Evolutionary conservation across 2,113 vertebrate species (phyloP).

Genomic region (Sander lucioperca): DNA sequence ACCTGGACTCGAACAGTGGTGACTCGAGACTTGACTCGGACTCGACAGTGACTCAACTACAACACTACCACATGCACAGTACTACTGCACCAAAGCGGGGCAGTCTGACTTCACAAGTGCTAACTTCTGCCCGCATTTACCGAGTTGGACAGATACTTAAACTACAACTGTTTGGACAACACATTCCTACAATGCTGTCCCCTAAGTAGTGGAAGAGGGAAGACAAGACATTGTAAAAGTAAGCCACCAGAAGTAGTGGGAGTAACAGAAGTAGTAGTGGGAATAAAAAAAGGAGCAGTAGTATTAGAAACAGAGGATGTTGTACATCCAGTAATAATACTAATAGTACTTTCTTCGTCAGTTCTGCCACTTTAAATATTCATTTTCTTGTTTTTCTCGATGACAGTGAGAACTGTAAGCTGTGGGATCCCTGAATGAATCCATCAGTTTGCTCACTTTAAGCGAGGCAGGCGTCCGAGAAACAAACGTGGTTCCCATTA

Average conservation of each 20-base stretch:
- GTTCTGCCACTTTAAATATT: not conserved
- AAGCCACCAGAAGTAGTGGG: not conserved
- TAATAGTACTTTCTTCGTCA: not conserved
- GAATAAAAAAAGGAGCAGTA: not conserved
- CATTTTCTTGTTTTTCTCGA: not conserved
- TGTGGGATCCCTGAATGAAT: slow-evolving; percentile 36
- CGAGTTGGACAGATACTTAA: too few species aligned
- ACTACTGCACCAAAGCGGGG: too few species aligned
- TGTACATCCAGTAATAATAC: not conserved
- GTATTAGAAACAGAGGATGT: not conserved
- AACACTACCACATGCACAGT: too few species aligned
- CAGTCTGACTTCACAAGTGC: too few species aligned
- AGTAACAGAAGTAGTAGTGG: not conserved
- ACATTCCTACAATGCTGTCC: too few species aligned
- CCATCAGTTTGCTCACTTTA: slow-evolving; percentile 25
- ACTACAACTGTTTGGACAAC: too few species aligned
- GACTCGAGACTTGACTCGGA: too few species aligned
- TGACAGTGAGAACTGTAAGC: slow-evolving; percentile 25
- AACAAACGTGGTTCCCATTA: slow-evolving; percentile 69
- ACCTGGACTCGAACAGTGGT: too few species aligned
- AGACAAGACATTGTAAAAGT: not conserved
- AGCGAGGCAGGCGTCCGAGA: not conserved
- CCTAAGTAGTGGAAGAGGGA: not conserved
- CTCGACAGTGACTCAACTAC: too few species aligned
- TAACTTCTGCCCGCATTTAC: not conserved